These are phyloP conservation scores for Cyclophora punctaria DNA, from an alignment of 2,888 invertebrate species.

Conservation along the genomic window DNA sequence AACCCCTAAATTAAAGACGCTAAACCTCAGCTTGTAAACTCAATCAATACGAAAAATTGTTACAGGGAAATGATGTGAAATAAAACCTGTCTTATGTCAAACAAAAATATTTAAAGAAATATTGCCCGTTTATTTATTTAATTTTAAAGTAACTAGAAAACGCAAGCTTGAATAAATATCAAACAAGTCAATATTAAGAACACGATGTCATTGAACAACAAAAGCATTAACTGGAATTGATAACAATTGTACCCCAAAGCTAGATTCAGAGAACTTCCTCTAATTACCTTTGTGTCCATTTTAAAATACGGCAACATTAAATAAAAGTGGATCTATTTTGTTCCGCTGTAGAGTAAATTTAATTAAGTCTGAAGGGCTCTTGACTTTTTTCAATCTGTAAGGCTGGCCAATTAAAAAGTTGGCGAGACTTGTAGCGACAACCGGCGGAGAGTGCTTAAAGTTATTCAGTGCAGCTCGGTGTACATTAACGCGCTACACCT, in stretches of 20 bases:
- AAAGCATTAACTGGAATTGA: conserved; percentile 1
- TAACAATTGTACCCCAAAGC: conserved; percentile 7
- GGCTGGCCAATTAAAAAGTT: conserved; percentile 67
- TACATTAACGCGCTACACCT: conserved; percentile 27
- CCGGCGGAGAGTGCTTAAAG: conserved; percentile 43
- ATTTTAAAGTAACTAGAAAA: too few relatives aligned
- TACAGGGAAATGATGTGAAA: too few relatives aligned
- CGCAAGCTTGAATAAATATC: too few relatives aligned
- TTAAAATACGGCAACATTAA: conserved; percentile 34
- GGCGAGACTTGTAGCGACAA: conserved; percentile 53
- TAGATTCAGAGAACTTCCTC: conserved; percentile 21
- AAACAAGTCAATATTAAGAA: too few relatives aligned
- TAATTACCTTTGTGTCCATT: conserved; percentile 38
- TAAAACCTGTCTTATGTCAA: too few relatives aligned
- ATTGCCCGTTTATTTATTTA: too few relatives aligned
- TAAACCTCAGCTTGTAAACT: too few relatives aligned
- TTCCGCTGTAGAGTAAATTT: conserved; percentile 57
- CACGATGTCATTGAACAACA: too few relatives aligned
- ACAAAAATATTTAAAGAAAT: too few relatives aligned
- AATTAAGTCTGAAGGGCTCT: conserved; percentile 60
- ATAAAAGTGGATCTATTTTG: conserved; percentile 41
- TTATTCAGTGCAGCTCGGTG: conserved; percentile 36
- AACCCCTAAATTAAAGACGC: too few relatives aligned
- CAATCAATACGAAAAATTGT: too few relatives aligned
- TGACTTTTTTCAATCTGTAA: conserved; percentile 58